Conservation (phyloP, 1,140 invertebrate genomes). For the Pseudachorutes palmiensis region DNA sequence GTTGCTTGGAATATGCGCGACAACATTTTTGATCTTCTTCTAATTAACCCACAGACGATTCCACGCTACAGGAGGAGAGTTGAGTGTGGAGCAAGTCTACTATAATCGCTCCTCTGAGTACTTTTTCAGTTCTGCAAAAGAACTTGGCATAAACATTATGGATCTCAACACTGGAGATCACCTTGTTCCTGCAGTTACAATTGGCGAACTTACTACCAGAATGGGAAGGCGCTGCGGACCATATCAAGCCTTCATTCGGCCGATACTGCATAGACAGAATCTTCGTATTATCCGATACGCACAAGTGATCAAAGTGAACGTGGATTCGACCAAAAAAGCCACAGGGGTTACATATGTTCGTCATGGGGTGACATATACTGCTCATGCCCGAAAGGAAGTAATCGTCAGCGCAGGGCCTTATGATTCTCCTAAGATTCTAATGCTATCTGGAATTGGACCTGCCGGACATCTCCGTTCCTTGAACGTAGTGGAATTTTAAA, state of each 20-base stretch:
- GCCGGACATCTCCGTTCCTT: conserved; percentile 40
- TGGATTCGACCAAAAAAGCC: conserved; percentile 27
- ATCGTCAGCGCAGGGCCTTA: conserved; percentile 42
- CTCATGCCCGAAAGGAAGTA: conserved; percentile 20
- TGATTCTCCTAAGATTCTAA: conserved; percentile 43
- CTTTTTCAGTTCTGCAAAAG: not conserved
- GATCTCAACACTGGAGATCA: not conserved
- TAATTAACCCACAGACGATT: not conserved
- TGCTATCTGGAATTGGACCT: conserved; percentile 49
- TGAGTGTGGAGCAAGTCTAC: not conserved
- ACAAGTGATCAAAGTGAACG: conserved; percentile 47
- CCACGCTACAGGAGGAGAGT: not conserved
- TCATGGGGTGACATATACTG: conserved; percentile 20
- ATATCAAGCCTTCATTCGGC: conserved; percentile 63
- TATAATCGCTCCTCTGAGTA: not conserved
- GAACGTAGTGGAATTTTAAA: not conserved
- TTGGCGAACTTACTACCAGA: conserved; percentile 39
- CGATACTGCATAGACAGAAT: conserved; percentile 53
- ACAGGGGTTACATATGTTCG: conserved; percentile 31
- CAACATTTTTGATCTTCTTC: not conserved
- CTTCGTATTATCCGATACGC: conserved; percentile 56
- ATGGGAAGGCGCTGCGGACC: conserved; percentile 63
- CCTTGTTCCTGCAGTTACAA: not conserved
- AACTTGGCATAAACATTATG: not conserved
- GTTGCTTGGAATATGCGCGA: not conserved